phyloP scores from a whole-genome alignment of 2,797 vertebrate genomes.

The Gadopsis marmoratus region DNA sequence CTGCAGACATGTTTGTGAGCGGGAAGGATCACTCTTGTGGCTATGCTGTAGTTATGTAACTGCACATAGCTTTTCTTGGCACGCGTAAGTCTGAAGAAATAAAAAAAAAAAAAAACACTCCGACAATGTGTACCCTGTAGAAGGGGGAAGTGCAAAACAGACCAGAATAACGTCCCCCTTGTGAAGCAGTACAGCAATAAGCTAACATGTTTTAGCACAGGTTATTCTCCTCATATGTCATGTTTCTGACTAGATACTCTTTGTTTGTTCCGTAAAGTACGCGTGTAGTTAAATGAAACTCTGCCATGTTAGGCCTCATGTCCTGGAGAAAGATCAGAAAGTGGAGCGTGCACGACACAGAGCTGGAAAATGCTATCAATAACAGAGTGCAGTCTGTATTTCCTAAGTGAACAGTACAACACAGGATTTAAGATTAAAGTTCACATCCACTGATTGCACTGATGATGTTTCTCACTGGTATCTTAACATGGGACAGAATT shows the following conservation, averaged over 20 bases:
- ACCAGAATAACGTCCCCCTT: background rate
- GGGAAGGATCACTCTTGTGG: conserved; percentile 12
- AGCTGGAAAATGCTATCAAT: conserved; percentile 44
- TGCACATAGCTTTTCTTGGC: conserved; percentile 23
- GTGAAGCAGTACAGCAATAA: background rate
- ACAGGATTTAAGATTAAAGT: conserved; percentile 66
- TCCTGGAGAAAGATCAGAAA: conserved; percentile 14
- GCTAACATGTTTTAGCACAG: background rate
- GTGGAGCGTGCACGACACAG: conserved; percentile 3
- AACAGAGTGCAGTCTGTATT: conserved; percentile 21
- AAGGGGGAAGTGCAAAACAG: conserved; percentile 11
- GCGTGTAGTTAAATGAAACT: background rate
- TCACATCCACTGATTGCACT: conserved; percentile 40
- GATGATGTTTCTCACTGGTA: conserved; percentile 35
- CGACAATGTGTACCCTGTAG: too few species aligned
- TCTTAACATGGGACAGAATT: conserved; percentile 6
- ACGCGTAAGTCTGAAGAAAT: conserved; percentile 52
- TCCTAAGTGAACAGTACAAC: conserved; percentile 23
- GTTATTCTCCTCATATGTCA: background rate
- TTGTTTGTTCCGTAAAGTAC: conserved; percentile 3
- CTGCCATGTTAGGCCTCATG: background rate
- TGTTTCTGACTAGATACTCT: conserved; percentile 10
- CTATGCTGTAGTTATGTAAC: conserved; percentile 53
- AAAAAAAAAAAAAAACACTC: conserved; percentile 4
- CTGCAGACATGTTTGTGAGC: conserved; percentile 14